A percentile compares a stretch with the other conserved stretches of the same genome.
Conservation (phyloP, 1,140 invertebrate species). For the Aphidius ervi region DNA sequence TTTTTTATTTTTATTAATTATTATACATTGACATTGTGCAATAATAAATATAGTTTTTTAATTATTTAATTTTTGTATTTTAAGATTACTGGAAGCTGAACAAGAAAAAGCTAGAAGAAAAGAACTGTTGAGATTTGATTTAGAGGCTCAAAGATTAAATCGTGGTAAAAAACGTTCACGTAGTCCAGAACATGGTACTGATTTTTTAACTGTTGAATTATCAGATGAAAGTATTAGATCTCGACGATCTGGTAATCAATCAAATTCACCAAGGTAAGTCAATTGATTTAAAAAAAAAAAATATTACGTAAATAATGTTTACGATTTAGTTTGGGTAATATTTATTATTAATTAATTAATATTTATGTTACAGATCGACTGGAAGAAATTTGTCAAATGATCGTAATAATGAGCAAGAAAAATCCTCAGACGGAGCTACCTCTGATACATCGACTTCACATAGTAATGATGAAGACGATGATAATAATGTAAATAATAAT, state of each 20-base stretch:
- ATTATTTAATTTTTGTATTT: conserved; percentile 32
- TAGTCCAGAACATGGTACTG: conserved; percentile 40
- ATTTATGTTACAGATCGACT: conserved; percentile 27
- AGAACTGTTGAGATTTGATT: conserved; percentile 60
- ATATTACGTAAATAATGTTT: too few relatives aligned
- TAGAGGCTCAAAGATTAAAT: conserved; percentile 54
- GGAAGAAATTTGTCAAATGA: conserved; percentile 41
- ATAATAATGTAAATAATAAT: too few relatives aligned
- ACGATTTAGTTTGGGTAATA: too few relatives aligned
- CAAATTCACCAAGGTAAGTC: conserved; percentile 43
- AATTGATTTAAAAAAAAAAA: background rate
- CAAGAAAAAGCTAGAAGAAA: conserved; percentile 73
- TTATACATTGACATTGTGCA: background rate
- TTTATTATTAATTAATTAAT: background rate
- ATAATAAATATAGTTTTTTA: conserved; percentile 28
- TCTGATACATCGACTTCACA: conserved; percentile 49
- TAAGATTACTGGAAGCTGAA: conserved; percentile 53
- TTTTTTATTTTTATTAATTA: conserved; percentile 3
- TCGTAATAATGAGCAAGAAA: conserved; percentile 35
- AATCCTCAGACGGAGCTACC: conserved; percentile 45
- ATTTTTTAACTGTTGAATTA: conserved; percentile 44
- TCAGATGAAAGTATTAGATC: conserved; percentile 43
- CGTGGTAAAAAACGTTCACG: conserved; percentile 51
- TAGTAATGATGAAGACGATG: conserved; percentile 40
- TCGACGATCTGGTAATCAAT: conserved; percentile 38